Base-by-base conservation (phyloP, 2,888 invertebrate species). In the Salticus scenicus region DNA sequence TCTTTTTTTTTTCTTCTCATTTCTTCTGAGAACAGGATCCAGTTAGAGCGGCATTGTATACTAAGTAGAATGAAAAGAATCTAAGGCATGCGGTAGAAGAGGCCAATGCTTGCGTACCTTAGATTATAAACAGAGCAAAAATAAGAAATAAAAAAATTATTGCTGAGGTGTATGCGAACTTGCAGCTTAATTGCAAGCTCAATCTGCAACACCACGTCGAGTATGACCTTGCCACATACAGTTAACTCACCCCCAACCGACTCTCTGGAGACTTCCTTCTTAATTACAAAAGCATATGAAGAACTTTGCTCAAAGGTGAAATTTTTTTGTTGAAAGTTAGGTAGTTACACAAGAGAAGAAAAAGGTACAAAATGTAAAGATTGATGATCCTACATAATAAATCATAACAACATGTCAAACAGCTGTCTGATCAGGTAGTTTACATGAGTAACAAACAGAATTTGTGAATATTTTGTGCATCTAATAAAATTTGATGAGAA, bases 261-360 rank as follows among this genome's bases (percentile, higher is more conserved):
- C 81, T 74, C 24, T 28, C 71, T 71, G 75, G 82, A 82, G 82
- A 82, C 82, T 82, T 82, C 82, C 82, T 82, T 70, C 75, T 69
- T 57, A 57, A 57, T 57, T 5, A 10, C 14, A 10, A 17, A 14
- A 2, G 42, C 17, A 10, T 47, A 7, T 10, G 17, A 47, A 17
- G 42, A 47, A 47, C 17, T 47, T 47, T 2, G 42, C 5, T 8
- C 7, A 37, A 37, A 12, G 12, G 5, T 5, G 37, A 12, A 37
- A 37, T 8, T 37, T 37, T 37, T 8, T 12, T 37, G 12, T 12
- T 37, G 37, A n/a, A n/a, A n/a, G n/a, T n/a, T n/a, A n/a, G n/a
- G n/a, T n/a, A n/a, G n/a, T n/a, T n/a, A n/a, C n/a, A n/a, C n/a
- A n/a, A n/a, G n/a, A n/a, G n/a, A n/a, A n/a, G n/a, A n/a, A n/a